phyloP scores from a whole-genome alignment of 2,113 vertebrate species.

The Triplophysa rosa region DNA sequence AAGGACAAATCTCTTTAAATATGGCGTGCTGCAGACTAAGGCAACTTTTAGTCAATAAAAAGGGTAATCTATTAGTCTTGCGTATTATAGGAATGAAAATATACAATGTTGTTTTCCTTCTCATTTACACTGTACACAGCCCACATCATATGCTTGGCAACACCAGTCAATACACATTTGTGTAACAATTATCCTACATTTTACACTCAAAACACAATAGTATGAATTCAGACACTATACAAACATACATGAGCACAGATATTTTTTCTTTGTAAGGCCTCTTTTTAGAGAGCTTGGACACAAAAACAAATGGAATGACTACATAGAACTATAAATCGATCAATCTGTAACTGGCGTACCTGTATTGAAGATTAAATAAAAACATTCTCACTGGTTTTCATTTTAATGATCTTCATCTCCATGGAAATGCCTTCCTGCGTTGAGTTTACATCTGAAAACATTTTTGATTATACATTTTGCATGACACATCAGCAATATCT shows the following conservation, averaged over 20 bases:
- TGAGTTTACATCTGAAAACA: not conserved
- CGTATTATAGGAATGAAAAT: conserved; percentile 75
- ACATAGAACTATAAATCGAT: not conserved
- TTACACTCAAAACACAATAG: conserved; percentile 62
- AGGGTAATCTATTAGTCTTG: conserved; percentile 66
- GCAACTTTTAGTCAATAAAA: conserved; percentile 76
- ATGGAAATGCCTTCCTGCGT: not conserved
- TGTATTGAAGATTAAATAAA: not conserved
- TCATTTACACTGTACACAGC: conserved; percentile 74
- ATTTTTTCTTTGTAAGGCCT: conserved; percentile 46
- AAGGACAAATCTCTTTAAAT: conserved; percentile 71
- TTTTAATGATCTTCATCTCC: not conserved
- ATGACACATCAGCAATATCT: not conserved
- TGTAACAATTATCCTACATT: conserved; percentile 67
- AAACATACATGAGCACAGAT: conserved; percentile 68
- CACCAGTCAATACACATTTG: conserved; percentile 61
- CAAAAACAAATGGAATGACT: conserved; percentile 38
- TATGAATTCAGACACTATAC: conserved; percentile 64
- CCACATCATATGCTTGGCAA: conserved; percentile 56
- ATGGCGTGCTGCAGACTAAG: conserved; percentile 75
- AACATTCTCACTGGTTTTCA: not conserved
- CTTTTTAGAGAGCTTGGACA: conserved; percentile 41
- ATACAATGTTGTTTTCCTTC: conserved; percentile 68
- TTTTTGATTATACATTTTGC: conserved; percentile 6
- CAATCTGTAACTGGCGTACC: not conserved